Evolutionary conservation across 2,113 vertebrate genomes (phyloP).

Genomic region (Mesitornis unicolor): DNA sequence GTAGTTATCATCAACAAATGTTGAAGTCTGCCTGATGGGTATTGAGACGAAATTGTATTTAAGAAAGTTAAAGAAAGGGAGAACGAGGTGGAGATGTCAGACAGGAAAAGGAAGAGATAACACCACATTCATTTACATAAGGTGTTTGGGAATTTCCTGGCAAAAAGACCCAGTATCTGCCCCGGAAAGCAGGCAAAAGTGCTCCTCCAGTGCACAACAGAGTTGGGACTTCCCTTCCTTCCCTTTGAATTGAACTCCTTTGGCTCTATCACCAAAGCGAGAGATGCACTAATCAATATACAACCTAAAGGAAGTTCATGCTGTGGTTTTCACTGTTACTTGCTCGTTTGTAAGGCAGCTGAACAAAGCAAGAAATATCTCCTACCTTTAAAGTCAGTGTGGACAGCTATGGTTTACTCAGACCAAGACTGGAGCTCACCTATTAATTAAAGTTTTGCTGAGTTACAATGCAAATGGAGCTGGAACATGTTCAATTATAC

Average conservation of each 20-base stretch:
- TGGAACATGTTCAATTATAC: background rate
- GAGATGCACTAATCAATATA: background rate
- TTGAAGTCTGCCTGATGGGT: constrained; percentile 45
- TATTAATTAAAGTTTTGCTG: background rate
- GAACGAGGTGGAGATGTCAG: background rate
- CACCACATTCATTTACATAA: background rate
- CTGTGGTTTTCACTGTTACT: background rate
- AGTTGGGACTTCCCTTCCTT: background rate
- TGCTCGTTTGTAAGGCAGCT: background rate
- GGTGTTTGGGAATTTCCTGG: background rate
- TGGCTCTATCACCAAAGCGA: background rate
- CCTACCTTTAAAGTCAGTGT: background rate
- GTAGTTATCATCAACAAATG: constrained; percentile 64
- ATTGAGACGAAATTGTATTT: constrained; percentile 54
- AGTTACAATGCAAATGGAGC: background rate
- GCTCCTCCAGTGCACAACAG: background rate
- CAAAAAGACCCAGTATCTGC: background rate
- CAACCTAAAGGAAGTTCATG: background rate
- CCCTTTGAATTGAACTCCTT: background rate
- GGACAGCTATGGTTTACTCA: background rate
- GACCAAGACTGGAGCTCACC: background rate
- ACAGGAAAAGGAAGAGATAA: background rate
- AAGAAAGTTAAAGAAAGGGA: constrained; percentile 25
- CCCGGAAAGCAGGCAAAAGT: background rate
- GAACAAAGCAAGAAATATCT: background rate